Percentiles rank a stretch among this genome's conserved stretches.
These are phyloP conservation scores for Heliconius congener DNA, from an alignment of 1,140 invertebrate genomes.

Conservation along the genomic window DNA sequence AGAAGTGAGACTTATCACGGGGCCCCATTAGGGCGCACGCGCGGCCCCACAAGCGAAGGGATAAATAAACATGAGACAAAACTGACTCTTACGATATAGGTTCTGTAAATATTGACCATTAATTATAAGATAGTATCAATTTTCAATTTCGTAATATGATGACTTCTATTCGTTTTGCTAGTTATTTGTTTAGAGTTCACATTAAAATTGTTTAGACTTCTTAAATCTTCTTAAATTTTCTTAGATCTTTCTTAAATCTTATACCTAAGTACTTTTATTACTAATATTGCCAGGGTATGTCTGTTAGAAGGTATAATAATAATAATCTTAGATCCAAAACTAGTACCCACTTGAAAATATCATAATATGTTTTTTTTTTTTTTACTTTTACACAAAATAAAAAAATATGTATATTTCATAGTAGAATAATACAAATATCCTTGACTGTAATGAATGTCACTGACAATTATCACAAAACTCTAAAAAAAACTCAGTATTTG, in stretches of 20 bases:
- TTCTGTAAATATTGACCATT: constrained; percentile 43
- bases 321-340: not conserved
- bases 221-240: too few relatives aligned
- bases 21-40: constrained; percentile 76
- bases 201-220: not conserved
- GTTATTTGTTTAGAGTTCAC: not conserved
- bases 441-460: not conserved
- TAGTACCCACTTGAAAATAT: too few relatives aligned
- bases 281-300: too few relatives aligned
- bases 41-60: constrained; percentile 63
- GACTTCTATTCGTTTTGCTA: not conserved
- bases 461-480: not conserved
- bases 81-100: constrained; percentile 33
- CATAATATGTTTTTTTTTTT: too few relatives aligned
- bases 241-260: not conserved
- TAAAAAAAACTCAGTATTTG: not conserved
- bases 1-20: constrained; percentile 80
- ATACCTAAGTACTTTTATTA: not conserved
- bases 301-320: too few relatives aligned
- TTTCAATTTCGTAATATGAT: not conserved
- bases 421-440: not conserved
- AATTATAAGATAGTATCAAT: not conserved
- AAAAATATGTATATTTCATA: too few relatives aligned
- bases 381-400: too few relatives aligned
- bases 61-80: constrained; percentile 51